These are phyloP conservation scores for Dryococelus australis DNA, from an alignment of 2,888 invertebrate genomes.

Conservation along the genomic window DNA sequence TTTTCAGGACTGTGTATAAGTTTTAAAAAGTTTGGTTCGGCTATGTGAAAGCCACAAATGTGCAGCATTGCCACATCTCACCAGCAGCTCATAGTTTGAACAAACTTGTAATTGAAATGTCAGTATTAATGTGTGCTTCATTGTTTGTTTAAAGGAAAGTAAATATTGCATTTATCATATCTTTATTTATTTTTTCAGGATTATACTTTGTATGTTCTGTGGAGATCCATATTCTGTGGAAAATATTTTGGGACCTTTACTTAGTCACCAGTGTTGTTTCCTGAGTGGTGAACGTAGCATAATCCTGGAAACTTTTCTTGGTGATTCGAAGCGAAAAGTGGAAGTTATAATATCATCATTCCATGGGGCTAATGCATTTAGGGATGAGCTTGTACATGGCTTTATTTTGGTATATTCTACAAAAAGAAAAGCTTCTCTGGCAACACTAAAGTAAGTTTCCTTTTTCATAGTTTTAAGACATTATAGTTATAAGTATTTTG, in stretches of 20 bases:
- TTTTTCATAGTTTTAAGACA: too few relatives aligned
- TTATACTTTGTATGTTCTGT: constrained; percentile 96
- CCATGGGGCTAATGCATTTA: constrained; percentile 91
- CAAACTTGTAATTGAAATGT: too few relatives aligned
- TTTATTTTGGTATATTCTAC: constrained; percentile 95
- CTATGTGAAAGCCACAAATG: too few relatives aligned
- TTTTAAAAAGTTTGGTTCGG: too few relatives aligned
- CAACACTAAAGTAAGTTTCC: constrained; percentile 79
- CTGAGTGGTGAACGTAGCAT: constrained; percentile 86
- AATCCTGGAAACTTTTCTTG: constrained; percentile 90
- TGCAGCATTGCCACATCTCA: too few relatives aligned
- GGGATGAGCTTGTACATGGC: constrained; percentile 92
- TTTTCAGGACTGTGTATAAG: too few relatives aligned
- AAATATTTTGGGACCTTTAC: constrained; percentile 84
- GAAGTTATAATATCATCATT: constrained; percentile 94
- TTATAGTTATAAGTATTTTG: too few relatives aligned
- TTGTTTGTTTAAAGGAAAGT: too few relatives aligned
- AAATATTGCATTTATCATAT: too few relatives aligned
- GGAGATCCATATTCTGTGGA: constrained; percentile 93
- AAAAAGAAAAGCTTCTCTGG: constrained; percentile 92
- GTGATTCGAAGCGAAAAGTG: constrained; percentile 86
- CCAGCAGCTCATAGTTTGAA: too few relatives aligned
- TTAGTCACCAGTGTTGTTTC: constrained; percentile 87
- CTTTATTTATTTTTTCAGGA: constrained; percentile 61
- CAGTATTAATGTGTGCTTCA: too few relatives aligned